Evolutionary conservation across 2,797 vertebrate genomes (phyloP), one percentile per base, ranked within the genome.

Genomic region (Silurus aristotelis): DNA sequence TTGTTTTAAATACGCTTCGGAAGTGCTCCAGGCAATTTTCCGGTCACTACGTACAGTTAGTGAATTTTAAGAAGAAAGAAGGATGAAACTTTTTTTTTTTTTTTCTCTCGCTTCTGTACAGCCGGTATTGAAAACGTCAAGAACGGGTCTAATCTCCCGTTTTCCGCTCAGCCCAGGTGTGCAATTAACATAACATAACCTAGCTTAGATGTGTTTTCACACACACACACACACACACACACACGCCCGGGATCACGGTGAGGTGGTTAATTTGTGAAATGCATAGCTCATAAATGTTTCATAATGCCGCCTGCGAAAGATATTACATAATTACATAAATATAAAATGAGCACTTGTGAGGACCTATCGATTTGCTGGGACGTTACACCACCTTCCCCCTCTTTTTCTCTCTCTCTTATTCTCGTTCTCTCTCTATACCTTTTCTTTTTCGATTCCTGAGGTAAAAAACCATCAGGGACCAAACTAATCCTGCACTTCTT

Each of bases 311-410:
- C 20, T 76, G 31, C 1, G 63, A 48, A 67, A 85, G 64, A 68
- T 66, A 83, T 82, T 77, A 75, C 38, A 31, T 38, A 73, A 83
- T 81, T 67, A 20, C 79, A 67, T 38, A 82, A 38, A 73, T 52
- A 71, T 67, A 48, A 68, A 70, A 84, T 15, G 14, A 82, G 70
- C 46, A 31, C 48, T 76, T 76, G 31, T 82, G 17, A 76, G 15
- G 48, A 81, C 48, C 22, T n/a, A 46, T 68, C 13, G n/a, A 67
- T 82, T 82, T 52, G 27, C 19, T 52, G 63, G 52, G 52, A 67
- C 58, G 43, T 27, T 80, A 66, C 70, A 64, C 12, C 2, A 14
- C 66, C 27, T 25, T 31, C 20, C 48, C 48, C 61, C 15, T 52
- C n/a, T 12, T 2, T 20, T 14, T 55, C 63, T 20, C 63, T 31